These are phyloP conservation scores for Lutjanus argentimaculatus DNA, from an alignment of 2,797 vertebrate species.

Conservation along the genomic window DNA sequence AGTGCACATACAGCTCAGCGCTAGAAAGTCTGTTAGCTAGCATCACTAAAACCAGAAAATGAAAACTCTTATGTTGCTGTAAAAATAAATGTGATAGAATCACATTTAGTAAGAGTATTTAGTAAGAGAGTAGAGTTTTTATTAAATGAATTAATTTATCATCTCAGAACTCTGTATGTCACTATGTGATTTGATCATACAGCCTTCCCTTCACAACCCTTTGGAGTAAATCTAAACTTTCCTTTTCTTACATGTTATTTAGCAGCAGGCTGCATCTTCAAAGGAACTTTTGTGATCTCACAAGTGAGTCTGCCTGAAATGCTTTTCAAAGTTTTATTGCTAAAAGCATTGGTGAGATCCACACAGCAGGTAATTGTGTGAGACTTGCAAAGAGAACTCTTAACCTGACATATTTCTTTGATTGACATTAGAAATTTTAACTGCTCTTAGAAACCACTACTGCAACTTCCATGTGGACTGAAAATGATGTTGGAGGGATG, in stretches of 20 bases:
- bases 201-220: neutral
- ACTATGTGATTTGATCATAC: neutral
- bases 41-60: neutral
- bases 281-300: neutral
- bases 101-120: too few species aligned
- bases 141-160: neutral
- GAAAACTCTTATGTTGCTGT: too few species aligned
- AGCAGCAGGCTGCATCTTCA: neutral
- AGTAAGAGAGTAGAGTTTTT: too few species aligned
- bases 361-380: neutral
- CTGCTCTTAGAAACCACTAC: neutral
- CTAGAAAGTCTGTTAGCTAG: too few species aligned
- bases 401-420: neutral
- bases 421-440: neutral
- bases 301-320: neutral
- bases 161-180: too few species aligned
- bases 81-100: neutral
- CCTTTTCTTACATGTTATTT: neutral
- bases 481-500: neutral
- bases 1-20: too few species aligned
- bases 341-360: neutral
- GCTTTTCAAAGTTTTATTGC: neutral
- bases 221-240: neutral
- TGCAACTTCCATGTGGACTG: neutral
- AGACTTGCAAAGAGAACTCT: neutral